A percentile compares a stretch with the other conserved stretches of the same genome.
Conservation (phyloP, 2,113 vertebrate species). For the Malurus melanocephalus region DNA sequence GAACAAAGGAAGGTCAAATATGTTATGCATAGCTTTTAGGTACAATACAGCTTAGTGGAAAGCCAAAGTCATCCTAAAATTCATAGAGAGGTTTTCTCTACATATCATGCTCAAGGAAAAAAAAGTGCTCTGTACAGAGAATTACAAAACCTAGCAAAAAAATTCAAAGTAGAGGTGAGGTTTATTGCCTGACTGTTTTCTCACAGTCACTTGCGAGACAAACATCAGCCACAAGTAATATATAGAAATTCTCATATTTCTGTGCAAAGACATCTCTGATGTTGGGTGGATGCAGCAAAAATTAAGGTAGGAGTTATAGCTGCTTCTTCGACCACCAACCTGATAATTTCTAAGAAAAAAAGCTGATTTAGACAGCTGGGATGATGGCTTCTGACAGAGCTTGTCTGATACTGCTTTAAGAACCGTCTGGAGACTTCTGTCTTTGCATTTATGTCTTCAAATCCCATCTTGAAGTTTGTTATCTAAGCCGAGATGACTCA, state of each 20-base stretch:
- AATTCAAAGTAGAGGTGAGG: background rate
- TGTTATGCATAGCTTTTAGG: background rate
- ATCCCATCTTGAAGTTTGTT: background rate
- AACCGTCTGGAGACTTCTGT: background rate
- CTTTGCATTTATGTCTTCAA: background rate
- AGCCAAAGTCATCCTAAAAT: background rate
- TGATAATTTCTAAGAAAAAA: background rate
- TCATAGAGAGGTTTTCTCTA: background rate
- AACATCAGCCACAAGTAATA: background rate
- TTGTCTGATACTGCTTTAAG: background rate
- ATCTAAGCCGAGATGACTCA: background rate
- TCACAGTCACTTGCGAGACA: background rate
- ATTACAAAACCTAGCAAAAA: background rate
- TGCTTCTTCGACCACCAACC: background rate
- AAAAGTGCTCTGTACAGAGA: background rate
- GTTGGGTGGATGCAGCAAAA: background rate
- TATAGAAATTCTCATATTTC: background rate
- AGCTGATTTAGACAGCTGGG: background rate
- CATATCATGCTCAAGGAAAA: background rate
- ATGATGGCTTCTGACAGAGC: background rate
- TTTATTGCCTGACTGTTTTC: background rate
- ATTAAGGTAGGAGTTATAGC: background rate
- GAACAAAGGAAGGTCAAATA: slow-evolving; percentile 8
- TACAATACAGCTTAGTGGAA: background rate
- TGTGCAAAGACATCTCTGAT: background rate